Evolutionary conservation across 2,888 invertebrate genomes (phyloP).

Genomic region (Thysanoteuthis rhombus): DNA sequence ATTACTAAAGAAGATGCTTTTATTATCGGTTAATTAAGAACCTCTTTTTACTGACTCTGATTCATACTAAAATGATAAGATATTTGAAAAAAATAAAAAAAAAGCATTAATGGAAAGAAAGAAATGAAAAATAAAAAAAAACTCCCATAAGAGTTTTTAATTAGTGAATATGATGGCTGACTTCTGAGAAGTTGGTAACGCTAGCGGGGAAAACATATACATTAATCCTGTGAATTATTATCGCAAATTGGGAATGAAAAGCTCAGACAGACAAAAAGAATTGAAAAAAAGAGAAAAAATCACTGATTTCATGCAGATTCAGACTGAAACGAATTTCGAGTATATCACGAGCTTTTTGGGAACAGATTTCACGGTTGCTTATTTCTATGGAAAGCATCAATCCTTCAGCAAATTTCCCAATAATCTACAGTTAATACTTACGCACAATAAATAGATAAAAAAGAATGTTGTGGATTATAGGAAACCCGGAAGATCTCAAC

Average conservation of each 20-base stretch:
- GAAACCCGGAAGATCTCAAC: too few relatives aligned
- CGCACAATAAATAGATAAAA: too few relatives aligned
- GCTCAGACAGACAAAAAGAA: not conserved
- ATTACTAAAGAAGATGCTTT: too few relatives aligned
- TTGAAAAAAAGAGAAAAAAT: rapidly evolving
- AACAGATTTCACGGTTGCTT: too few relatives aligned
- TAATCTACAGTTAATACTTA: too few relatives aligned
- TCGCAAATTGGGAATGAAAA: not conserved
- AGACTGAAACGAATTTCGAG: not conserved
- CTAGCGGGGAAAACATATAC: not conserved
- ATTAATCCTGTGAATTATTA: not conserved
- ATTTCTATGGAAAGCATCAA: too few relatives aligned
- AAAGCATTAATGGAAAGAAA: not conserved
- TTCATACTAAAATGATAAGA: too few relatives aligned
- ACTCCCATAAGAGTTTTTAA: not conserved
- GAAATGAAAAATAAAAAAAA: too few relatives aligned
- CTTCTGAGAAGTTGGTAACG: not conserved
- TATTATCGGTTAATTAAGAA: too few relatives aligned
- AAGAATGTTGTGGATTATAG: too few relatives aligned
- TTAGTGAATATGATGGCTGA: not conserved
- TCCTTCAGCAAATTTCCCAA: too few relatives aligned
- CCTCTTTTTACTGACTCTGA: not conserved
- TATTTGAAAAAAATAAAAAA: too few relatives aligned
- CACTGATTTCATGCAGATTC: not conserved
- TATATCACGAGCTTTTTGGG: not conserved